phyloP scores from a whole-genome alignment of 2,113 vertebrate species.

The Anthoscopus minutus region DNA sequence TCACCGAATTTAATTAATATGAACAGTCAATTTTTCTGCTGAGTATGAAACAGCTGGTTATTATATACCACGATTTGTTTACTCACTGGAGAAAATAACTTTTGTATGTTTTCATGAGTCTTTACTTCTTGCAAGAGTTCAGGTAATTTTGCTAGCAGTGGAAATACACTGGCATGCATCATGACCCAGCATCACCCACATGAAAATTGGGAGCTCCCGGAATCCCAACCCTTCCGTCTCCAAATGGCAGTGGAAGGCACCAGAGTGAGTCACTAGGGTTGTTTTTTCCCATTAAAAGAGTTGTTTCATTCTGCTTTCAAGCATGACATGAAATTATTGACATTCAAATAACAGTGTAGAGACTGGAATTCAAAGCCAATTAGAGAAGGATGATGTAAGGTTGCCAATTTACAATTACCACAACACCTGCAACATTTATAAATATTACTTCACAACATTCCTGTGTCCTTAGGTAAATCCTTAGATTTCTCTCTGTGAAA shows the following conservation, averaged over 20 bases:
- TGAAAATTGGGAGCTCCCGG: fast-evolving
- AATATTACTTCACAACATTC: constrained; percentile 68
- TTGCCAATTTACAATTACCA: constrained; percentile 40
- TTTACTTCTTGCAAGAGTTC: not conserved
- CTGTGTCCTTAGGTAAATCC: constrained; percentile 60
- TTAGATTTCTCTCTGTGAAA: constrained; percentile 50
- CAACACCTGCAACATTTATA: constrained; percentile 39
- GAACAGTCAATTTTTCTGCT: not conserved
- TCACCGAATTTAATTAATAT: not conserved
- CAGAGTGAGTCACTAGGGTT: not conserved
- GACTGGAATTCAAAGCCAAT: constrained; percentile 37
- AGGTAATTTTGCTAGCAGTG: not conserved
- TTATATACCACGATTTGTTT: not conserved
- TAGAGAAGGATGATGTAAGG: constrained; percentile 5
- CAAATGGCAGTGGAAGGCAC: not conserved
- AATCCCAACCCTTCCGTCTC: not conserved
- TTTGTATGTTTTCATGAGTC: not conserved
- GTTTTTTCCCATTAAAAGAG: not conserved
- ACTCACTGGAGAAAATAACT: not conserved
- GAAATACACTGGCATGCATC: not conserved
- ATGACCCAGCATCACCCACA: fast-evolving
- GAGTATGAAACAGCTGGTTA: not conserved
- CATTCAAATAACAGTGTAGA: not conserved
- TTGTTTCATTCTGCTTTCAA: constrained; percentile 5
- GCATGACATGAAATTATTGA: constrained; percentile 15